Base-by-base conservation (phyloP, 2,113 vertebrate genomes). In the Lonchura striata region DNA sequence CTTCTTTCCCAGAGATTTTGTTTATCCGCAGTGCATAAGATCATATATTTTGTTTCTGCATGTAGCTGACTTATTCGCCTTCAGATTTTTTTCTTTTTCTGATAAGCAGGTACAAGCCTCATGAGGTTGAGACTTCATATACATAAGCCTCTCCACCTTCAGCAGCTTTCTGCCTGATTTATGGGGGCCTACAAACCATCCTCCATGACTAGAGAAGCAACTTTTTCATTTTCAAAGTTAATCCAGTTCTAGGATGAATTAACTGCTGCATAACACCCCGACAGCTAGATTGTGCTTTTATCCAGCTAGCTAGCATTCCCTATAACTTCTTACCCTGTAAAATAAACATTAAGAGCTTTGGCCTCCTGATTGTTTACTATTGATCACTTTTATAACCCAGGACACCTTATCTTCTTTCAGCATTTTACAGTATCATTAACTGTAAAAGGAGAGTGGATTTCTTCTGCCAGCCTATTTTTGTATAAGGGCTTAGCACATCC, bases 161-260 rank as follows among this genome's bases (percentile, higher is more conserved):
- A 90, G 92, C 87, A 95, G 92, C 92, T 89, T 94, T 91, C 88
- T 92, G 81, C 64, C 93, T 97, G 95, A 97, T 97, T 97, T 97
- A 97, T 94, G 86, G 59, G 41, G 86, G 35, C 57, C 90, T 96
- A 96, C 93, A 94, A 96, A 95, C 78, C 87, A 95, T 95, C 83
- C 69, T 95, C 90, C 93, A 95, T 79, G 91, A 92, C 90, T 90
- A 90, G 64, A 92, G 93, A 93, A 95, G 88, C 90, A 96, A 96
- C 93, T 91, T 95, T 95, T 96, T 94, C 76, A 94, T 97, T 95
- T 96, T 94, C 95, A 95, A 92, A 96, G 79, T 96, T 96, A 96
- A 96, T 96, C 91, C 71, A 83, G 83, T 92, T 94, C 94, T 68
- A 82, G 90, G 84, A 91, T 91, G 83, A 97, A 97, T 96, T 97